A percentile compares a stretch with the other conserved stretches of the same genome.
These are phyloP conservation scores for Callocephalon fimbriatum DNA, from an alignment of 2,113 vertebrate genomes.

Conservation along the genomic window DNA sequence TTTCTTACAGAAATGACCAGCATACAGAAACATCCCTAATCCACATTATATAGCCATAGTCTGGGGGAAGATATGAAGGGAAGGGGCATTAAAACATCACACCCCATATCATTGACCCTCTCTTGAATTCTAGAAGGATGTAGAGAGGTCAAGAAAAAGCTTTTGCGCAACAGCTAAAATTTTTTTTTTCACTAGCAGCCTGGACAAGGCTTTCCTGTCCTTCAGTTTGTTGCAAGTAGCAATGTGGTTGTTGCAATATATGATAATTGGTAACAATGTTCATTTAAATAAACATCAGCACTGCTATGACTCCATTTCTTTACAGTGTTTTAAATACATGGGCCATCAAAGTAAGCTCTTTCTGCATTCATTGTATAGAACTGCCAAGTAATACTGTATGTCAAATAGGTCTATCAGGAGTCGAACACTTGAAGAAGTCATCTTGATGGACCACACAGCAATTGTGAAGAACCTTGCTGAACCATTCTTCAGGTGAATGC, in stretches of 20 bases:
- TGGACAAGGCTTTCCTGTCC: not conserved
- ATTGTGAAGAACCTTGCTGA: conserved; percentile 76
- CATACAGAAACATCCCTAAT: not conserved
- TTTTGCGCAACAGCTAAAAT: not conserved
- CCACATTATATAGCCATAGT: not conserved
- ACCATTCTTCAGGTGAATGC: conserved; percentile 61
- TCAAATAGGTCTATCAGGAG: conserved; percentile 79
- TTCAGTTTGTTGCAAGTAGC: not conserved
- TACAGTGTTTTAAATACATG: conserved; percentile 82
- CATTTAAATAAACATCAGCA: conserved; percentile 63
- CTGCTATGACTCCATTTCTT: conserved; percentile 75
- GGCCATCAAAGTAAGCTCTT: conserved; percentile 85
- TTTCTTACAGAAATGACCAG: not conserved
- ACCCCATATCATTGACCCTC: not conserved
- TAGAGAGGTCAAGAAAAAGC: not conserved
- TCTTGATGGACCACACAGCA: conserved; percentile 87
- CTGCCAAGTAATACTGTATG: conserved; percentile 79
- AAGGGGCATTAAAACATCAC: not conserved
- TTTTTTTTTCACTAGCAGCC: not conserved
- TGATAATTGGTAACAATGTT: not conserved
- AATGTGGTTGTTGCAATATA: not conserved
- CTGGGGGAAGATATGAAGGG: not conserved
- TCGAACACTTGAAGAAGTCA: conserved; percentile 84
- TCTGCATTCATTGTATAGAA: conserved; percentile 84
- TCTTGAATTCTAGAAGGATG: not conserved